Evolutionary conservation across 1,140 invertebrate genomes (phyloP), one percentile per base, ranked within the genome.

Genomic region (Lepidostoma basale): DNA sequence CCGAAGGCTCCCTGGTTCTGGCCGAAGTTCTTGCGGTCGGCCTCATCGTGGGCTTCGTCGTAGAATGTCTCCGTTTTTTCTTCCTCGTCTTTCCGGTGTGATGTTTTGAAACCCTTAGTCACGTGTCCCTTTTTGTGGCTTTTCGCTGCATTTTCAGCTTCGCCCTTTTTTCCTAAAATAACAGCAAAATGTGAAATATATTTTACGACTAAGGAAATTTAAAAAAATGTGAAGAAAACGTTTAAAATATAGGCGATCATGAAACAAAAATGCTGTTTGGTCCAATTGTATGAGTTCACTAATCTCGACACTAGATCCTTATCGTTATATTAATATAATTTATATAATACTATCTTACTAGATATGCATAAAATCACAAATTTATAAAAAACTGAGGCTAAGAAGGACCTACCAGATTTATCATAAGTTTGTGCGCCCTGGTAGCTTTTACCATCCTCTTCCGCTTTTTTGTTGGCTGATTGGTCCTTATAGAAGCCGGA

Each of bases 111-210:
- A 9, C 87, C 87, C 70, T 87, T 87, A 69, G 84, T 86, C 22
- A 85, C 84, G 74, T 88, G 87, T 1, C 88, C 88, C 66, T 88
- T 89, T 74, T 87, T 88, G 71, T 88, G 87, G 14, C 85, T 86
- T 54, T 83, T 82, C 25, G 83, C 79, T 62, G 79, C 79, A 36
- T 86, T 85, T 22, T 85, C 63, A 63, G 83, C 79, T 44, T 82
- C 82, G 56, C 82, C 84, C 42, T 85, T 84, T 67, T 74, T 73
- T 25, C 78, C 79, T 67, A 47, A 45, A 36, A 54, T 9, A 2
- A 2, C 8, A 45, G 9, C 44, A 22, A 54, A 54, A 28, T 54
- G n/a, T n/a, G n/a, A 54, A 3, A 45, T 22, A 45, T 2, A 9
- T 45, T 45, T 16, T 8, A 45, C 8, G 3, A 18, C 9, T 45